Conservation (phyloP, 2,113 vertebrate genomes). For the Mugil cephalus region DNA sequence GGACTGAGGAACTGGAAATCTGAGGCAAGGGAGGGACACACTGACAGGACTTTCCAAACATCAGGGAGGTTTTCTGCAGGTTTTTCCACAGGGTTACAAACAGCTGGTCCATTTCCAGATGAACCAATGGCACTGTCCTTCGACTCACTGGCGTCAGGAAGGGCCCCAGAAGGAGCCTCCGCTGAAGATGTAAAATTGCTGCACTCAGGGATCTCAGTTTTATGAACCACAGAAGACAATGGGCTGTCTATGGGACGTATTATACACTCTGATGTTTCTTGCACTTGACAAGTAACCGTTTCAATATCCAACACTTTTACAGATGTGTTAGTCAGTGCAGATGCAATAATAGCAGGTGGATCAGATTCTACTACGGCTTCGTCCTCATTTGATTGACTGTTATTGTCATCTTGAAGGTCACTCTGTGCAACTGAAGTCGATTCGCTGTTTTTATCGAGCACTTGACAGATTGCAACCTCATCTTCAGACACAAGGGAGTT, state of each 20-base stretch:
- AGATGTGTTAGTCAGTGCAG: background rate
- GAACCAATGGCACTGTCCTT: constrained; percentile 63
- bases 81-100: constrained; percentile 23
- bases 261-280: constrained; percentile 13
- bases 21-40: constrained; percentile 45
- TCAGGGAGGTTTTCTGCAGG: constrained; percentile 26
- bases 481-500: background rate
- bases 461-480: constrained; percentile 9
- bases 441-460: background rate
- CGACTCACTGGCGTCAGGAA: constrained; percentile 6
- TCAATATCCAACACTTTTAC: background rate
- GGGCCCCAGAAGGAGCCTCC: background rate
- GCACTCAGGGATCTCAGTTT: background rate
- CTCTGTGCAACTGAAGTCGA: background rate
- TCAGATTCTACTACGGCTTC: background rate
- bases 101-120: constrained; percentile 20
- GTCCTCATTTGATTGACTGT: constrained; percentile 4
- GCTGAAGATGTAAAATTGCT: background rate
- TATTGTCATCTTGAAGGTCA: constrained; percentile 20
- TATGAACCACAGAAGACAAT: background rate
- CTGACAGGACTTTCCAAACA: constrained; percentile 54
- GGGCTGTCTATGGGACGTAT: constrained; percentile 6
- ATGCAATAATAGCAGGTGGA: background rate
- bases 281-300: constrained; percentile 4
- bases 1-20: constrained; percentile 66